Evolutionary conservation across 2,797 vertebrate genomes (phyloP), one percentile per base, ranked within the genome.

Genomic region (Nyctalus aviator): DNA sequence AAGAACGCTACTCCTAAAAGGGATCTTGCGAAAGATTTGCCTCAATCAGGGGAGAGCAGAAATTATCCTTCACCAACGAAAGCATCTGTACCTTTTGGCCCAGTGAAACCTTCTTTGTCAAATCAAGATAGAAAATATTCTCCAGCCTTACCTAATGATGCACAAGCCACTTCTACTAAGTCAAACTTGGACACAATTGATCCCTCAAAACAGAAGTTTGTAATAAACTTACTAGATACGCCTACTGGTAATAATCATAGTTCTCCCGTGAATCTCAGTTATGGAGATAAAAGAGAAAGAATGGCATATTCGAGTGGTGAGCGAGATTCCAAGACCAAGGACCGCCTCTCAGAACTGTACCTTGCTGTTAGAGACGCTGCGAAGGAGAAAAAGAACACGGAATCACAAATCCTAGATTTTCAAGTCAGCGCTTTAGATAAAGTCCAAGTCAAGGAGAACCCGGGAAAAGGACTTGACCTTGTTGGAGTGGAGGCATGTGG

Each of bases 1-100:
- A 86, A 94, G 37, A 50, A 79, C 64, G n/a, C 68, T 27, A 57
- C n/a, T 90, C 53, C 92, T 82, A 66, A 91, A 78, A 83, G 7
- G 82, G 69, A 75, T 50, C 62, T 78, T 84, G 77, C 20, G 15
- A 78, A 48, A 82, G 77, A 84, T 57, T 41, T 82, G 62, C 23
- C 88, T 68, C 20, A 41, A 23, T 76, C 41, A 20, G 15, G 32
- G 48, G 82, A 88, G 64, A 77, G 62, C 21, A 72, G 20, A 20
- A 25, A 12, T 25, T 30, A 11, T 21, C 53, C 57, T 77, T 75
- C 91, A 62, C 62, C 53, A 30, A 27, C n/a, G 1, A 37, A 66
- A 44, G 68, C 57, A 3, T 20, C 79, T 53, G 77, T 77, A 37
- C 48, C 55, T 44, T 9, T 20, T 41, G 35, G 32, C 72, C 64